Evolutionary conservation across 2,113 vertebrate genomes (phyloP), one percentile per base, ranked within the genome.

Genomic region (Ptilorrhoa leucosticta): DNA sequence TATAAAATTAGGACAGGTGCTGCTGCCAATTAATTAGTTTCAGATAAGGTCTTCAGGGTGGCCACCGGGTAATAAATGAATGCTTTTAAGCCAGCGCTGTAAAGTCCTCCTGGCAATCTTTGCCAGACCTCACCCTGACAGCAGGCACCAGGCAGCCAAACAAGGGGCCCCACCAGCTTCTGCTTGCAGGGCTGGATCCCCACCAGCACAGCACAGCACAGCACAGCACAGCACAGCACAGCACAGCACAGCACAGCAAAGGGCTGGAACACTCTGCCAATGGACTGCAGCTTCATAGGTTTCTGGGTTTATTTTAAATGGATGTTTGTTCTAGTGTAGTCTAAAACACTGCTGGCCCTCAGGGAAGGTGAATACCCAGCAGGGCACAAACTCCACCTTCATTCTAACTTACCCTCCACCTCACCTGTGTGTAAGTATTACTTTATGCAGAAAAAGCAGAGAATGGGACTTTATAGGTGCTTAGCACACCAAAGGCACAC

Each of bases 131-230:
- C n/a, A 11, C 15, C 19, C 53, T 64, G 57, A 30, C 17, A 24
- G 83, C 44, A 70, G 65, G 82, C 44, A 83, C 33, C 39, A 27
- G 64, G 44, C 54, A 87, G 48, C 2, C 0, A 2, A 63, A 31
- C 19, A 87, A 35, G 20, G 31, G 48, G 6, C 3, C 1, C 15
- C 0, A 0, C 20, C 0, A 0, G 39, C 27, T 21, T 72, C 35
- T 58, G 44, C 33, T 44, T 39, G 51, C 31, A 21, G 61, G 28
- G 51, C 30, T 42, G 40, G 13, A 30, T 47, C 40, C 33, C 10
- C 60, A 47, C 15, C 60, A 58, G 68, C 40, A 12, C 35, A 22
- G 54, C 44, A 2, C 69, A 23, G 45, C 51, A 28, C 27, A 17
- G 63, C 61, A 14, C 63, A 3, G 50, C 60, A 14, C 21, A 12